Evolutionary conservation across 2,113 vertebrate species (phyloP).

Genomic region (Protobothrops mucrosquamatus): DNA sequence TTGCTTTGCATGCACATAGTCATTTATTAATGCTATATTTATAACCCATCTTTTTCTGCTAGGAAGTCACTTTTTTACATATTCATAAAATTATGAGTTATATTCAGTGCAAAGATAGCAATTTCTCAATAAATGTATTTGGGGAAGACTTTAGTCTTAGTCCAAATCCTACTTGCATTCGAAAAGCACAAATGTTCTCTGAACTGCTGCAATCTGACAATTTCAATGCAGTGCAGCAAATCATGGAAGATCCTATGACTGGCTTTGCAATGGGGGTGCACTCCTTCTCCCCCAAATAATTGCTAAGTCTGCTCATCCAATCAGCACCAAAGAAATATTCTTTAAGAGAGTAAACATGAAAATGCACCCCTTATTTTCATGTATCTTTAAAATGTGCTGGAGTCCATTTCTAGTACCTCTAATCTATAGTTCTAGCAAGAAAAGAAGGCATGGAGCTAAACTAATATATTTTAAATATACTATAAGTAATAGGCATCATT

Average conservation of each 20-base stretch:
- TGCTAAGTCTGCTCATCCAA: background rate
- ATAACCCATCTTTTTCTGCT: background rate
- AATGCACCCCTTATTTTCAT: background rate
- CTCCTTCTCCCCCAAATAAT: background rate
- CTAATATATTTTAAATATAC: accelerated
- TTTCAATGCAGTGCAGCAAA: background rate
- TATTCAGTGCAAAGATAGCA: background rate
- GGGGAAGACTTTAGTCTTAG: background rate
- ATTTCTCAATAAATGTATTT: background rate
- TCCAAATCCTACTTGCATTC: background rate
- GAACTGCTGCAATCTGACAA: no score
- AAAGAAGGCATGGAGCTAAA: background rate
- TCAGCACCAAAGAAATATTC: background rate
- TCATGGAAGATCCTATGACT: no score
- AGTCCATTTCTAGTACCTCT: background rate
- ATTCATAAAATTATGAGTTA: background rate
- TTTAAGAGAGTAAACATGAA: background rate
- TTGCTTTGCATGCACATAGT: background rate
- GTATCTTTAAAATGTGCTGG: background rate
- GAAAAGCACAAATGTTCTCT: background rate
- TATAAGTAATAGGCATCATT: background rate
- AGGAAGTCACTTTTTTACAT: background rate
- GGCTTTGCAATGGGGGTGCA: no score
- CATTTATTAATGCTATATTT: background rate
- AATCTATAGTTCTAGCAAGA: accelerated